Evolutionary conservation across 2,797 vertebrate species (phyloP).

Genomic region (Simalia tracyae): DNA sequence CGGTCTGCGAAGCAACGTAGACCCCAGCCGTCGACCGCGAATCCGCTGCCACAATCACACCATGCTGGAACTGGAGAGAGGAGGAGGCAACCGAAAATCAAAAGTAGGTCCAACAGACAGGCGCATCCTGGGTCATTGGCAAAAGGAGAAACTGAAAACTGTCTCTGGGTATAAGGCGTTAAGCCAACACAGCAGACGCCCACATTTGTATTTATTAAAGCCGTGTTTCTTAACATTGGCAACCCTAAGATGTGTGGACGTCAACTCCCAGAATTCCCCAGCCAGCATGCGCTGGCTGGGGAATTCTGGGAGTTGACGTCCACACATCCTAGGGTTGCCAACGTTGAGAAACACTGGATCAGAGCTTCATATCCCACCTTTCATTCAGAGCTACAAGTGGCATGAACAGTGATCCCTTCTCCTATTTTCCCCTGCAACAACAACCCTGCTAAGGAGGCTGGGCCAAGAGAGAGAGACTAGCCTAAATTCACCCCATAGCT

Average conservation of each 20-base stretch:
- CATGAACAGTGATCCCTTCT: neutral
- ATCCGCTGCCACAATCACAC: constrained; percentile 90
- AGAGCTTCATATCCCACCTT: neutral
- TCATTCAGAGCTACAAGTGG: neutral
- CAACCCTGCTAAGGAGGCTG: neutral
- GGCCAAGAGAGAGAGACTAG: neutral
- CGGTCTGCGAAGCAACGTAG: constrained; percentile 89
- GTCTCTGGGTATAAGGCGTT: too few relatives aligned
- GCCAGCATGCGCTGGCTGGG: neutral
- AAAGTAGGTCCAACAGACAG: neutral
- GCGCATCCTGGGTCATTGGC: neutral
- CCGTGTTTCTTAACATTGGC: neutral
- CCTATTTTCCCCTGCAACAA: neutral
- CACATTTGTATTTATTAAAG: neutral
- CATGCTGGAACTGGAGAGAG: constrained; percentile 79
- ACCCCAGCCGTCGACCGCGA: constrained; percentile 88
- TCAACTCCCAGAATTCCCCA: neutral
- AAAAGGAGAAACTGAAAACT: neutral
- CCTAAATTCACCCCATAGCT: neutral
- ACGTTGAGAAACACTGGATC: neutral
- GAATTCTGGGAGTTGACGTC: neutral
- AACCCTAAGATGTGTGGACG: neutral
- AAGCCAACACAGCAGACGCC: neutral
- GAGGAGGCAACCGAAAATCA: neutral
- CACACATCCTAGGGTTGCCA: neutral